A percentile compares a stretch with the other conserved stretches of the same genome.
These are phyloP conservation scores for Danio jaintianensis DNA, from an alignment of 2,797 vertebrate genomes.

Conservation along the genomic window DNA sequence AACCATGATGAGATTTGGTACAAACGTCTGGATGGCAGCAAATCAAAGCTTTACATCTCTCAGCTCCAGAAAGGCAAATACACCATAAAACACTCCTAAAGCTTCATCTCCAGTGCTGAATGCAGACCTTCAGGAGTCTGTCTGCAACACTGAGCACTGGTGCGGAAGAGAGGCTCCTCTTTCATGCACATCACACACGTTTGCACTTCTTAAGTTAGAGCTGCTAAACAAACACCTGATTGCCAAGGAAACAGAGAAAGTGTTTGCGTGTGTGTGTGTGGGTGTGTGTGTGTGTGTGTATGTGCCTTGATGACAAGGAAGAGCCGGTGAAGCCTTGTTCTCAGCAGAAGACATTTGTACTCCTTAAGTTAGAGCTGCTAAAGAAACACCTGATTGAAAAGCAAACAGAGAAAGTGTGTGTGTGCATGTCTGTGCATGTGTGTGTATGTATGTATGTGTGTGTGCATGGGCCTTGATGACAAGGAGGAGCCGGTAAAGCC, in stretches of 20 bases:
- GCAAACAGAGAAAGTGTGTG: no score
- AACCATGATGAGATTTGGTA: constrained; percentile 99
- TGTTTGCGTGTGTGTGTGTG: no score
- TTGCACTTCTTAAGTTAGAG: constrained; percentile 14
- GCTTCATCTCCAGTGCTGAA: neutral
- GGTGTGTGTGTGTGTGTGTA: neutral
- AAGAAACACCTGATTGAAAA: constrained; percentile 31
- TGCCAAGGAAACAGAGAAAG: neutral
- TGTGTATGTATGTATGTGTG: no score
- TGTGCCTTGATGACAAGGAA: constrained; percentile 8
- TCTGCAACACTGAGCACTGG: neutral
- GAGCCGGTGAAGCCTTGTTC: constrained; percentile 15
- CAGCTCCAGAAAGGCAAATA: constrained; percentile 99
- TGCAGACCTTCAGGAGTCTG: neutral
- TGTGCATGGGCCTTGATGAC: constrained; percentile 2
- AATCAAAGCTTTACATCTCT: constrained; percentile 98
- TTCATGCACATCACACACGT: constrained; percentile 20
- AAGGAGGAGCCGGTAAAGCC: constrained; percentile 9
- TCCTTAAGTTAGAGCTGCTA: constrained; percentile 15
- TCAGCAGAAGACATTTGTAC: constrained; percentile 18
- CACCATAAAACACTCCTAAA: constrained; percentile 91
- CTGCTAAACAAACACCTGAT: constrained; percentile 32
- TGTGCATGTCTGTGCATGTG: no score
- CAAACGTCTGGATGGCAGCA: constrained; percentile 96
- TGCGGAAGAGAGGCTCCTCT: neutral